Percentiles rank a stretch among this genome's conserved stretches.
These are phyloP conservation scores for Myodes glareolus DNA, from an alignment of 2,113 vertebrate genomes.

Conservation along the genomic window DNA sequence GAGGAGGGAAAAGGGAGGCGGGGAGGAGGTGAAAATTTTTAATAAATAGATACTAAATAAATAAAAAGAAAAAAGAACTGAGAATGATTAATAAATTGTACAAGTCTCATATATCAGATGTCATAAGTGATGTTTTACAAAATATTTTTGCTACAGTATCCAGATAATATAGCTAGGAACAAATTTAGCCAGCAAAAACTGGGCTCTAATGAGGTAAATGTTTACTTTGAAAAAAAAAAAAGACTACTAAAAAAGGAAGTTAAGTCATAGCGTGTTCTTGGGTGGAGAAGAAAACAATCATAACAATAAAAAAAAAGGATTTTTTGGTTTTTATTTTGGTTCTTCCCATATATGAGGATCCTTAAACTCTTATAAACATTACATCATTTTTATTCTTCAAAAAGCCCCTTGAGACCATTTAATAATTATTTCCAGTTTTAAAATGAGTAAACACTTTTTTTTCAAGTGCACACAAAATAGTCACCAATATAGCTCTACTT, in stretches of 20 bases:
- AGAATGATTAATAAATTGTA: background rate
- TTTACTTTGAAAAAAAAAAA: background rate
- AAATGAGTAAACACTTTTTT: slow-evolving; percentile 63
- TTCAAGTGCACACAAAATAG: slow-evolving; percentile 28
- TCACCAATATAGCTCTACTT: slow-evolving; percentile 10
- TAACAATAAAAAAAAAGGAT: background rate
- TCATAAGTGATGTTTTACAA: background rate
- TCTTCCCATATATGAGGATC: slow-evolving; percentile 13
- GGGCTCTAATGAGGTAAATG: slow-evolving; percentile 13
- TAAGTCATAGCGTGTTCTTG: slow-evolving; percentile 41
- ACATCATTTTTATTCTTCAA: slow-evolving; percentile 55
- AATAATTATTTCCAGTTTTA: slow-evolving; percentile 71
- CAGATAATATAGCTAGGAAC: slow-evolving; percentile 23
- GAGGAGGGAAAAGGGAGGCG: too few species aligned
- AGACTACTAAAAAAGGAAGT: background rate
- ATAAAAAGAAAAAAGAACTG: too few species aligned
- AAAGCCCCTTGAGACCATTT: slow-evolving; percentile 40
- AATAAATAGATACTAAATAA: too few species aligned
- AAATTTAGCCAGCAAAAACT: slow-evolving; percentile 28
- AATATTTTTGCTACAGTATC: background rate
- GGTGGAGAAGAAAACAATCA: slow-evolving; percentile 43
- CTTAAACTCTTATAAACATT: slow-evolving; percentile 54
- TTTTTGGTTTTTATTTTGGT: background rate
- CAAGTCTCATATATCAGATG: background rate
- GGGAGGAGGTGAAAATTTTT: too few species aligned